Evolutionary conservation across 2,888 invertebrate genomes (phyloP).

Genomic region (Acrobasis suavella): DNA sequence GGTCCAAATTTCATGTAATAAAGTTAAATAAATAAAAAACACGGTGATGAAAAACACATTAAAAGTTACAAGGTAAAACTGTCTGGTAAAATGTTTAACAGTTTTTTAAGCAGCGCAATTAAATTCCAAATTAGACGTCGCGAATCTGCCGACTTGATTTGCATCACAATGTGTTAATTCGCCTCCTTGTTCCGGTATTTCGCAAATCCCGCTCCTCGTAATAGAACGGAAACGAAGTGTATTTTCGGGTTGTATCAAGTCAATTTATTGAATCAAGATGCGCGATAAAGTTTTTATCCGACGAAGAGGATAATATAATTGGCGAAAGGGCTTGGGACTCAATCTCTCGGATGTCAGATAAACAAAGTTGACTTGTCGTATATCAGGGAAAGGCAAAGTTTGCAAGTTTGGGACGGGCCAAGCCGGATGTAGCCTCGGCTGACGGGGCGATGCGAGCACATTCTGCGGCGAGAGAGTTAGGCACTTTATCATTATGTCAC

Average conservation of each 20-base stretch:
- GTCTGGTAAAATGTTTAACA: conserved; percentile 15
- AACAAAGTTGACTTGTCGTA: conserved; percentile 26
- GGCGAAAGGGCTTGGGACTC: conserved; percentile 20
- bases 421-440: conserved; percentile 6
- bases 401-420: conserved; percentile 9
- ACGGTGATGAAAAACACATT: conserved; percentile 10
- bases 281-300: conserved; percentile 22
- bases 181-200: conserved; percentile 20
- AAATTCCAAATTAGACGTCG: conserved; percentile 19
- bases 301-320: conserved; percentile 23
- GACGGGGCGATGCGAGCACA: conserved; percentile 9
- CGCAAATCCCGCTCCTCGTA: not conserved
- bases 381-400: conserved; percentile 21
- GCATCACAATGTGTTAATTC: conserved; percentile 24
- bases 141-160: conserved; percentile 17
- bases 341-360: conserved; percentile 25
- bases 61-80: conserved; percentile 10
- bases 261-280: conserved; percentile 22
- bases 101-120: conserved; percentile 21
- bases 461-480: conserved; percentile 24
- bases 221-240: conserved; percentile 13
- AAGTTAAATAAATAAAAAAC: too few relatives aligned
- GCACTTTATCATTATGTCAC: conserved; percentile 33
- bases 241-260: conserved; percentile 18
- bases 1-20: too few relatives aligned